These are phyloP conservation scores for Scomber scombrus DNA, from an alignment of 2,113 vertebrate genomes.

Conservation along the genomic window DNA sequence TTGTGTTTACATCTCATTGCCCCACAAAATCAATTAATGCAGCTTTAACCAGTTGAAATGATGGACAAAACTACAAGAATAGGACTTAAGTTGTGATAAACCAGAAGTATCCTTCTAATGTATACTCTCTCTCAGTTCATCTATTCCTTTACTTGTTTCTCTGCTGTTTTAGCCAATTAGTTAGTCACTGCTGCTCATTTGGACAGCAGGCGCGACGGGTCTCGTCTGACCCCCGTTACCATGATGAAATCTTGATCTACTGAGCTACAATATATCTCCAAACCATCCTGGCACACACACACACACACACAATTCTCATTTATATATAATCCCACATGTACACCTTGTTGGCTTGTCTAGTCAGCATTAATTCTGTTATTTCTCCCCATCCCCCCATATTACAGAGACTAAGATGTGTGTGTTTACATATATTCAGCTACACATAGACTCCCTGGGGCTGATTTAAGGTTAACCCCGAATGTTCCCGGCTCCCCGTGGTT, in stretches of 20 bases:
- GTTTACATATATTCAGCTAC: constrained; percentile 52
- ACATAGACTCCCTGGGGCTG: constrained; percentile 59
- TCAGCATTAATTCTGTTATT: constrained; percentile 58
- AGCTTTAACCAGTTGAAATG: neutral
- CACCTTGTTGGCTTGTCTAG: constrained; percentile 32
- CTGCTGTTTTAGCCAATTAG: constrained; percentile 45
- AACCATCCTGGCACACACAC: neutral
- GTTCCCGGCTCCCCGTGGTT: constrained; percentile 59
- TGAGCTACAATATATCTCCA: constrained; percentile 16
- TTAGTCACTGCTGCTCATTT: constrained; percentile 52
- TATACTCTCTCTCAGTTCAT: neutral
- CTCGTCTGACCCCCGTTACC: constrained; percentile 40
- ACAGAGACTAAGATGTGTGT: neutral
- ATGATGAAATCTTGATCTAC: constrained; percentile 50
- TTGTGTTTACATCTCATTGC: neutral
- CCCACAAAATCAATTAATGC: neutral
- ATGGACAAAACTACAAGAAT: neutral
- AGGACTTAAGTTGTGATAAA: neutral
- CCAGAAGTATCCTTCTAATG: neutral
- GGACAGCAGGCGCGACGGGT: constrained; percentile 41
- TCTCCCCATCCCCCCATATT: constrained; percentile 12
- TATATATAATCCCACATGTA: constrained; percentile 23
- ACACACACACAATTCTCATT: constrained; percentile 7
- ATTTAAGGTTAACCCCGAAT: constrained; percentile 75
- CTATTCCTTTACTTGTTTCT: constrained; percentile 10